phyloP scores from a whole-genome alignment of 2,797 vertebrate species.

The Sebastes taczanowskii region DNA sequence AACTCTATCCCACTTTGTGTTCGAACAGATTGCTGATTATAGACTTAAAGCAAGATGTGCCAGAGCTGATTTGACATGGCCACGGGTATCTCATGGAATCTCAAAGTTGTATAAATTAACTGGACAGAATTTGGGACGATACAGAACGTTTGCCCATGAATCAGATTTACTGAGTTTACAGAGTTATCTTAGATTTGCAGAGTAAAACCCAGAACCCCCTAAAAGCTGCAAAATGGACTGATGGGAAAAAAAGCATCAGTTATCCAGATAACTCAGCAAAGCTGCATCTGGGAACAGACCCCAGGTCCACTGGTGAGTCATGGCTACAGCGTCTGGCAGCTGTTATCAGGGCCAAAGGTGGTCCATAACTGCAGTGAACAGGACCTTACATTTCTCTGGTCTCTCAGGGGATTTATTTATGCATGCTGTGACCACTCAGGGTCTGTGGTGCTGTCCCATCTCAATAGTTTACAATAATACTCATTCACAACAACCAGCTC shows the following conservation, averaged over 20 bases:
- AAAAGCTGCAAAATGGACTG: not conserved
- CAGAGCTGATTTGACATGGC: too few species aligned
- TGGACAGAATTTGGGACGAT: not conserved
- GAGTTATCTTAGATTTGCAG: not conserved
- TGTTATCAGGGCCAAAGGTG: not conserved
- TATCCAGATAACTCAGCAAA: not conserved
- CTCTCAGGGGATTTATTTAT: not conserved
- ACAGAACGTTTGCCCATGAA: not conserved
- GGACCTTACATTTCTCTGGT: not conserved
- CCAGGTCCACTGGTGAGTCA: not conserved
- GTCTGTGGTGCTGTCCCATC: not conserved
- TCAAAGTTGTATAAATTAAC: not conserved
- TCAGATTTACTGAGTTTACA: not conserved
- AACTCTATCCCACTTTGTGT: not conserved
- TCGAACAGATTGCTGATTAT: not conserved
- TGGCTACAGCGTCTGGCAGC: not conserved
- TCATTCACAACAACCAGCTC: not conserved
- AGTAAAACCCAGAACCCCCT: not conserved
- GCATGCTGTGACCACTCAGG: not conserved
- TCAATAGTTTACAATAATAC: not conserved
- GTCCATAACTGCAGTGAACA: not conserved
- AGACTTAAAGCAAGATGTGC: not conserved
- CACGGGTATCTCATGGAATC: not conserved
- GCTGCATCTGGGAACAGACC: not conserved
- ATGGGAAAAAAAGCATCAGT: not conserved